phyloP scores from a whole-genome alignment of 2,888 invertebrate genomes.

The Oligia fasciuncula region DNA sequence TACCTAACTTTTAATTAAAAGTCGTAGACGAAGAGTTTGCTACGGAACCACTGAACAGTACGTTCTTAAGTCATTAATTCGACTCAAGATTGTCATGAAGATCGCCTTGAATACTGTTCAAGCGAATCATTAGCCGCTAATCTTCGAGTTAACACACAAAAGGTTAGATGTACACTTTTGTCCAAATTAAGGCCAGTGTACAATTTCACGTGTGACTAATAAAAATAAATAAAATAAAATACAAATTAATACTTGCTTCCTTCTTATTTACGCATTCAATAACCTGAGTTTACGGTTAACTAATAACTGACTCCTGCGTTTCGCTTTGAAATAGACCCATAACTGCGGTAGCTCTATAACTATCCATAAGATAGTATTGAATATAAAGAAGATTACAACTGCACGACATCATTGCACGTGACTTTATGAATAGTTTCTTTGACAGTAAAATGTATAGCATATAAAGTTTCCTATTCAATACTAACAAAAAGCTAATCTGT shows the following conservation, averaged over 20 bases:
- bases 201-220: slow-evolving; percentile 43
- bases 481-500: neutral
- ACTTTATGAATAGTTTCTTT: neutral
- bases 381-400: neutral
- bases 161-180: slow-evolving; percentile 13
- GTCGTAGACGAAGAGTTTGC: neutral
- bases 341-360: neutral
- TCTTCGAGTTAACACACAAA: slow-evolving; percentile 10
- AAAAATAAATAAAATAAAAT: neutral
- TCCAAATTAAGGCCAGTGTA: slow-evolving; percentile 45
- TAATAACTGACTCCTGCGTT: neutral
- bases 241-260: slow-evolving; percentile 43
- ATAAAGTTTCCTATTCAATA: neutral
- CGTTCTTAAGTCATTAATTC: slow-evolving; percentile 21
- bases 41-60: slow-evolving; percentile 4
- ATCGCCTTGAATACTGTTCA: slow-evolving; percentile 26
- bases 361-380: neutral
- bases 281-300: slow-evolving; percentile 20
- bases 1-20: slow-evolving; percentile 21
- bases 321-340: slow-evolving; percentile 11
- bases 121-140: slow-evolving; percentile 25
- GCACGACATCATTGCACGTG: neutral
- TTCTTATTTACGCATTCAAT: slow-evolving; percentile 22
- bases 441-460: slow-evolving; percentile 1
- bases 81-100: slow-evolving; percentile 21